Base-by-base conservation (phyloP, 1,140 invertebrate genomes). In the Drosophila tani region DNA sequence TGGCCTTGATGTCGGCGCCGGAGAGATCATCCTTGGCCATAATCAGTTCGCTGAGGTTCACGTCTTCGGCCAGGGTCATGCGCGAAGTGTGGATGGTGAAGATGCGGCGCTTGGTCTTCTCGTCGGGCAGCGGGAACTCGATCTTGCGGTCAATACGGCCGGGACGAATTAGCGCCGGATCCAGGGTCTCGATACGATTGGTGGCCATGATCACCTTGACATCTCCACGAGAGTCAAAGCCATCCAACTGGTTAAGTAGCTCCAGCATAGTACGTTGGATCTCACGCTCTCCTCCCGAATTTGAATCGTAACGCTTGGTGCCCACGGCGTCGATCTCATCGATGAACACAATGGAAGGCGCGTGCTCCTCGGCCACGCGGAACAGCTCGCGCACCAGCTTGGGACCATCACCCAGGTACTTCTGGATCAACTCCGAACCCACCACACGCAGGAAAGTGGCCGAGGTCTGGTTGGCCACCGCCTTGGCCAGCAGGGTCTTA, bases 311-410 rank as follows among this genome's bases (percentile, higher is more conserved):
- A 91, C 98, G 95, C 94, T 99, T 99, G 21, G 99, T 99, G 56
- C 99, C 99, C 40, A 99, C 98, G 69, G 99, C 99, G 95, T 99
- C 99, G 88, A 99, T 99, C 95, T 99, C 99, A 95, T 99, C 99
- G 92, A 99, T 99, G 93, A 99, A 99, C 1, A 99, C 99, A 94
- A 99, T 99, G 1, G 98, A 99, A 9, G 99, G 99, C 2, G 99
- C 98, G 95, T 99, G 98, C 93, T 99, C 99, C 92, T 99, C 99
- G 21, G 99, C 99, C 9, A 99, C 99, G 91, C 99, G 94, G 93
- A 99, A 99, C 15, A 99, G 93, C 93, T 99, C 99, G 75, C 99
- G 94, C 5, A 99, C 99, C 46, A 99, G 94, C 94, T 99, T 99
- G 1, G 99, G 99, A 24, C 99, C 99, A 95, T 99, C 99, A 75